Evolutionary conservation across 2,888 invertebrate genomes (phyloP), one percentile per base, ranked within the genome.

Genomic region (Drosophila meridionalis): DNA sequence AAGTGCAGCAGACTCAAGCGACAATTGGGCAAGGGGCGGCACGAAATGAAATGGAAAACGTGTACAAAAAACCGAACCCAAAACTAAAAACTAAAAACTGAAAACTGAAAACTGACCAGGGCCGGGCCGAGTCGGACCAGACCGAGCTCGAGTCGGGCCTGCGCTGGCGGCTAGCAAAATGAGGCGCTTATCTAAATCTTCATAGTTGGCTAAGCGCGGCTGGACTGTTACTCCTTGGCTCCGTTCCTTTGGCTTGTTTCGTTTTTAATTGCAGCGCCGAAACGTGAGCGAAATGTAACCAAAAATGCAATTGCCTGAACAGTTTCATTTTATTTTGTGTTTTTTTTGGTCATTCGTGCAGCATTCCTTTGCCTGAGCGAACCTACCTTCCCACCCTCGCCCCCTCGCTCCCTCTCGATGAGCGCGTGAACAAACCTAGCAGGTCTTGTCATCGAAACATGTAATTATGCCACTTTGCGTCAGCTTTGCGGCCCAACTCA

Each of bases 151-250:
- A 65, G 73, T 8, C 30, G 48, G n/a, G 30, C 14, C 48, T 69
- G 72, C 52, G 64, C 63, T n/a, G 9, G 38, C 63, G 80, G 78
- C 89, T 87, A 87, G 86, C 86, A 90, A 90, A 90, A 88, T 89
- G 89, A 90, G 87, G 74, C 81, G 91, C 91, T 93, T 93, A 93
- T 93, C 92, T 92, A 89, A 88, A 93, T 93, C 93, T 93, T 93
- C 90, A 92, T 92, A 93, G 92, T 92, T 93, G 92, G 92, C 91
- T 93, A 92, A 91, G 83, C 92, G 90, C 92, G 91, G 92, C 75
- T 72, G 61, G 57, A 70, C 73, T 55, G 70, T 56, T 72, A 66
- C 50, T 71, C 65, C 65, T 69, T 69, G 56, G 57, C 63, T 62
- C 58, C 69, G 67, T 82, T 80, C 83, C 40, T 76, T 84, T 75